Base-by-base conservation (phyloP, 2,888 invertebrate species). In the Apeira syringaria region DNA sequence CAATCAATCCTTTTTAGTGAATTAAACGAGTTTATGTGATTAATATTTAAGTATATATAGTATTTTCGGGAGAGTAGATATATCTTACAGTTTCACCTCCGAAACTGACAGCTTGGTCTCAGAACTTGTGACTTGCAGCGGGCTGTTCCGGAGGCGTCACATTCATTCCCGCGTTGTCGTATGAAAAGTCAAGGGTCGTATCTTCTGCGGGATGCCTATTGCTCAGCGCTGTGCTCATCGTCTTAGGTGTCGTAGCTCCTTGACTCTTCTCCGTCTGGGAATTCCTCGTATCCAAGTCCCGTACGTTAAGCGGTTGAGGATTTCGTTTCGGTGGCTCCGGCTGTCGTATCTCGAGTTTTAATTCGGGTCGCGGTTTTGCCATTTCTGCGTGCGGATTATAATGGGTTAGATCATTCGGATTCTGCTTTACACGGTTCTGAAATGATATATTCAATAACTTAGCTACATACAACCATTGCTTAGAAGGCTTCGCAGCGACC, bases 81-180 rank as follows among this genome's bases (percentile, higher is more conserved):
- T 66, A 65, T 40, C 45, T 60, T 4, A 73, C 53, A 30, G 66
- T 65, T 48, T 66, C 59, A 5, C 47, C 56, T 15, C 66, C 66
- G 45, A 76, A 76, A 30, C 59, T 66, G 47, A 73, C 68, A 13
- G 47, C 50, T 42, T 52, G 47, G 12, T 46, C 68, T 86, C 74
- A 87, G 68, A 88, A 85, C 43, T 80, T 83, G 51, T 85, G 83
- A 47, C 74, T 80, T 4, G 74, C 54, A 0, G 79, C 74, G 0
- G 77, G 64, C 29, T 81, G 82, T 34, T 84, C 83, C 0, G 92
- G 92, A 1, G 92, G 92, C 0, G 93, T 93, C 47, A 93, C 92
- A 7, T 93, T 93, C 92, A 96, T 92, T 0, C 92, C 95, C 66
- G 93, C 94, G 75, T 96, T 96, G 62, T 95, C 95, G 66, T 95